phyloP scores from a whole-genome alignment of 2,797 vertebrate genomes.

The Coranthus polyacanthus region DNA sequence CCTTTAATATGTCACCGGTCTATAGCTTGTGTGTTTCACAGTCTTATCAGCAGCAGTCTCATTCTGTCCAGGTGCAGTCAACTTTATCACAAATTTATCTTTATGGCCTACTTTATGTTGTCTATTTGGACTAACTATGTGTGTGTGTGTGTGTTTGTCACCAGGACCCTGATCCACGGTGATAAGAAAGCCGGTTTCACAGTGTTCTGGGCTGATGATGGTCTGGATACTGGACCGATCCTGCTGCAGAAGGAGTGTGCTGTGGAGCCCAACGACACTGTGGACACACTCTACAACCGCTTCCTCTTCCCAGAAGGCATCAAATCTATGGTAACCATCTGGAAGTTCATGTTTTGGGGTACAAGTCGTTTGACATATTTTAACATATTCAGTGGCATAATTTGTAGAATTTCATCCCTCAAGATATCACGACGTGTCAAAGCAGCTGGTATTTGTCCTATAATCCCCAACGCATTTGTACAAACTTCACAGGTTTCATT shows the following conservation, averaged over 20 bases:
- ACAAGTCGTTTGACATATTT: no score
- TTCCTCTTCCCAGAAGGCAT: slow-evolving; percentile 98
- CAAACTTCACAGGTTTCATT: not conserved
- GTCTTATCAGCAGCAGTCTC: not conserved
- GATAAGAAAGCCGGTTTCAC: slow-evolving; percentile 95
- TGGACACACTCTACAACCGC: slow-evolving; percentile 94
- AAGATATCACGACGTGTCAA: not conserved
- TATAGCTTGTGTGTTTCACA: slow-evolving; percentile 1
- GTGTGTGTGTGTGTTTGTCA: slow-evolving; percentile 15
- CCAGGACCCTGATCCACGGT: slow-evolving; percentile 96
- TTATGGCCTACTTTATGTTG: slow-evolving; percentile 23
- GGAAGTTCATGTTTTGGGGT: not conserved
- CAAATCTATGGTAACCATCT: slow-evolving; percentile 91
- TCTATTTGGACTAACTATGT: no score
- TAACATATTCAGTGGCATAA: no score
- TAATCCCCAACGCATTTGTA: not conserved
- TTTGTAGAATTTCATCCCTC: not conserved
- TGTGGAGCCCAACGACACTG: slow-evolving; percentile 92
- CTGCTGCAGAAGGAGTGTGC: slow-evolving; percentile 92
- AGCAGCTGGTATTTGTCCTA: not conserved
- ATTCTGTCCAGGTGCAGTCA: not conserved
- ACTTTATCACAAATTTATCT: slow-evolving; percentile 31
- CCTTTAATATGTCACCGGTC: no score
- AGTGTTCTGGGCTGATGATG: slow-evolving; percentile 98
- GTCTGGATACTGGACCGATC: slow-evolving; percentile 96